phyloP scores from a whole-genome alignment of 2,113 vertebrate species.

The Toxostoma redivivum region DNA sequence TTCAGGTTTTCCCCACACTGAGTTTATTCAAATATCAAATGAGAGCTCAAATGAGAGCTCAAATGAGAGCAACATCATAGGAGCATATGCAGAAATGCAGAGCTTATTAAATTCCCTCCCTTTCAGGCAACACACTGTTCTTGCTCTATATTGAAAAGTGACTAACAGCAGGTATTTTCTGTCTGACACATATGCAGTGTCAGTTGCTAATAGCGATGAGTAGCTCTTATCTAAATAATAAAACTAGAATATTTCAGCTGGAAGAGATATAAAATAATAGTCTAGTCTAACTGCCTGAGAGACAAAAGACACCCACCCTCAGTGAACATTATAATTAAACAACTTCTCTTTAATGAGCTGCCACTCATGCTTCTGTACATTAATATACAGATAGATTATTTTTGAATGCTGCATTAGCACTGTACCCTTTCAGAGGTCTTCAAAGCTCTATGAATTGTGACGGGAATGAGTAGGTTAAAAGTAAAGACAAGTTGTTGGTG shows the following conservation, averaged over 20 bases:
- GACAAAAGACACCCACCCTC: not conserved
- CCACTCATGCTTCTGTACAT: not conserved
- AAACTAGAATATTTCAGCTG: not conserved
- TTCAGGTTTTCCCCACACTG: not conserved
- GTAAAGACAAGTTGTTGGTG: not conserved
- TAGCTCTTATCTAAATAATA: not conserved
- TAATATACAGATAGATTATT: not conserved
- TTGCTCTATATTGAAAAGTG: not conserved
- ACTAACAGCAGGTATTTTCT: not conserved
- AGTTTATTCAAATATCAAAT: not conserved
- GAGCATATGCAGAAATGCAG: not conserved
- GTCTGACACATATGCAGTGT: fast-evolving
- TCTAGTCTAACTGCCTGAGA: not conserved
- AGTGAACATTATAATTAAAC: not conserved
- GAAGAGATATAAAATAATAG: not conserved
- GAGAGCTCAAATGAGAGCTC: not conserved
- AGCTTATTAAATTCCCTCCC: not conserved
- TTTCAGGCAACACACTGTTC: not conserved
- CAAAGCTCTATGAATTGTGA: not conserved
- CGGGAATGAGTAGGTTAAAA: not conserved
- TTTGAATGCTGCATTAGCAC: not conserved
- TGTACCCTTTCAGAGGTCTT: not conserved
- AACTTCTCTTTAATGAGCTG: not conserved
- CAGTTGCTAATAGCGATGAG: not conserved
- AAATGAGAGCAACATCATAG: not conserved